Percentiles rank a stretch among this genome's conserved stretches.
Evolutionary conservation across 2,113 vertebrate genomes (phyloP).

Genomic region (Bettongia penicillata): DNA sequence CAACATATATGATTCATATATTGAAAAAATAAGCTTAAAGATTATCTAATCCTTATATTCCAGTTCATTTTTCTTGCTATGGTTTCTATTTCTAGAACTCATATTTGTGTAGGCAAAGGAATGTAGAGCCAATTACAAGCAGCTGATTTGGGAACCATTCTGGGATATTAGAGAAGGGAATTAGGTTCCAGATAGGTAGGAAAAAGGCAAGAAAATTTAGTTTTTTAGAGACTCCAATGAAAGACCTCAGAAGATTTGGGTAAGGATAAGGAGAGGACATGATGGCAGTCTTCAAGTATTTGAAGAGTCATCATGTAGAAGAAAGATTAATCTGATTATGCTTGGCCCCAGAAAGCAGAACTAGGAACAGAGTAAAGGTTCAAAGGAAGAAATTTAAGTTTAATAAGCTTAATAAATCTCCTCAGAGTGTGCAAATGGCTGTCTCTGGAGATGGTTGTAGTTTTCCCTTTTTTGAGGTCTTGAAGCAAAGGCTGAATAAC

Average conservation of each 20-base stretch:
- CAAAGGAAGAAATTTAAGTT: background rate
- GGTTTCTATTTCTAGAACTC: background rate
- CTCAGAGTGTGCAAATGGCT: background rate
- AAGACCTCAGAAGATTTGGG: background rate
- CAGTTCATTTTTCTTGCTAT: background rate
- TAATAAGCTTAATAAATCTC: background rate
- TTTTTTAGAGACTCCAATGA: background rate
- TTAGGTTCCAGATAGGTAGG: background rate
- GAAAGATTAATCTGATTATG: background rate
- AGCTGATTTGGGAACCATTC: background rate
- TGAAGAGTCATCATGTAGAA: background rate
- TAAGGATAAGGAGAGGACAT: background rate
- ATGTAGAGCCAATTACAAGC: background rate
- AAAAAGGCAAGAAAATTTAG: background rate
- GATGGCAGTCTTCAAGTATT: background rate
- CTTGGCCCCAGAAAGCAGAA: background rate
- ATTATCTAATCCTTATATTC: background rate
- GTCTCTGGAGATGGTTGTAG: background rate
- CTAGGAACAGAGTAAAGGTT: background rate
- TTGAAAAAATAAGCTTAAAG: background rate
- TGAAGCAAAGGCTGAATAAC: background rate
- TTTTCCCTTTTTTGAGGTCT: background rate
- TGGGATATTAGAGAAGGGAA: background rate
- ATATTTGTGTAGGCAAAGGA: background rate
- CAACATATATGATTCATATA: background rate